Conservation (phyloP, 2,888 invertebrate species). For the Melanostoma mellinum region DNA sequence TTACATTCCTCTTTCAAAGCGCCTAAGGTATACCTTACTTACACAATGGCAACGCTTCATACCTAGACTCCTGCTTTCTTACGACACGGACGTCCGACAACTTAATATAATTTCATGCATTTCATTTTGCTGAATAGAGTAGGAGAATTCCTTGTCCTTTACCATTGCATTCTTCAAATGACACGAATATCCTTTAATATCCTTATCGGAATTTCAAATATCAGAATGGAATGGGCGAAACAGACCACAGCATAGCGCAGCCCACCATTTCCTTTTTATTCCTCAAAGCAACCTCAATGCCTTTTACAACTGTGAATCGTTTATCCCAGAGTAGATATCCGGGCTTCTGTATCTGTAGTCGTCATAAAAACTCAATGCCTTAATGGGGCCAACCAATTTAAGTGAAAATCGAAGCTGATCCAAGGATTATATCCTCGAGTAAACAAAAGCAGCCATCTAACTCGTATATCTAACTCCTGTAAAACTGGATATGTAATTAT, state of each 20-base stretch:
- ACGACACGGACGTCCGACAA: slow-evolving; percentile 37
- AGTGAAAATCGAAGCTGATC: slow-evolving; percentile 43
- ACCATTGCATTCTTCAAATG: slow-evolving; percentile 52
- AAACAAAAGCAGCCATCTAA: slow-evolving; percentile 18
- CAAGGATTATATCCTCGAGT: background rate
- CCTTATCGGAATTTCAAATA: slow-evolving; percentile 70
- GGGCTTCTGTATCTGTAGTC: slow-evolving; percentile 2
- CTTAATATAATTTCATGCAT: slow-evolving; percentile 61
- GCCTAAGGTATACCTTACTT: background rate
- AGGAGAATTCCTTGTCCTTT: slow-evolving; percentile 15
- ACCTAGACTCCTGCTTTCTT: background rate
- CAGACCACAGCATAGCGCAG: slow-evolving; percentile 15
- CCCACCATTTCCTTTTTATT: background rate
- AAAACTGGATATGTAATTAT: slow-evolving; percentile 20
- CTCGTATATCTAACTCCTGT: background rate
- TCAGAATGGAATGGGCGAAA: slow-evolving; percentile 29
- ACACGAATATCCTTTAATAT: slow-evolving; percentile 64
- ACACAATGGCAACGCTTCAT: slow-evolving; percentile 33
- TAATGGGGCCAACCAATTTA: slow-evolving; percentile 22
- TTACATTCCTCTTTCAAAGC: too few species aligned
- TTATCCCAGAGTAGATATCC: slow-evolving; percentile 10
- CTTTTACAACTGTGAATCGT: slow-evolving; percentile 38
- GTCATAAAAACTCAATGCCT: slow-evolving; percentile 27
- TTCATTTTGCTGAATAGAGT: slow-evolving; percentile 34
- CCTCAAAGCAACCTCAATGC: slow-evolving; percentile 6